These are phyloP conservation scores for Anabas testudineus DNA, from an alignment of 2,797 vertebrate genomes.

Conservation along the genomic window DNA sequence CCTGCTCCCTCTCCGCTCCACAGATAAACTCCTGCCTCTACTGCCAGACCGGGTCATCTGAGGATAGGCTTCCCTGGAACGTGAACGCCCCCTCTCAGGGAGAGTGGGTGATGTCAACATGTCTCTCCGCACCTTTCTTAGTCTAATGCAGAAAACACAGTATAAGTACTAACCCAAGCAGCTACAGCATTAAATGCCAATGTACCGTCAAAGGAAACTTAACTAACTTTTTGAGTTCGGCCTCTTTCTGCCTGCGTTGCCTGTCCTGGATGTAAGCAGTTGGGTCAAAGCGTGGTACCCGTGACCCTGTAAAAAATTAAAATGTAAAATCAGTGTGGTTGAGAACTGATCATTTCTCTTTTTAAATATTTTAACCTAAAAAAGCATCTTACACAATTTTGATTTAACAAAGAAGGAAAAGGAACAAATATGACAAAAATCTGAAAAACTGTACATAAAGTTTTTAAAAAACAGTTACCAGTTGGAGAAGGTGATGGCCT, in stretches of 20 bases:
- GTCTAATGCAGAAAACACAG: slow-evolving; percentile 69
- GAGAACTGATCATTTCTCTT: not conserved
- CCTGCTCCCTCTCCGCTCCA: slow-evolving; percentile 88
- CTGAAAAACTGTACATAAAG: not conserved
- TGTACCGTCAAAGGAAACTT: not conserved
- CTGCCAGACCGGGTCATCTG: slow-evolving; percentile 70
- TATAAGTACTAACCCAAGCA: not conserved
- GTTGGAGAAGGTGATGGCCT: slow-evolving; percentile 87
- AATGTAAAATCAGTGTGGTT: too few relatives aligned
- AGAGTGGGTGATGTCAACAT: slow-evolving; percentile 77
- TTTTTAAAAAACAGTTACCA: slow-evolving; percentile 55
- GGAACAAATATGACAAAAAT: too few relatives aligned
- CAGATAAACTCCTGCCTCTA: slow-evolving; percentile 79
- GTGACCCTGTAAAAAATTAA: slow-evolving; percentile 81
- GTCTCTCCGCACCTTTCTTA: slow-evolving; percentile 84
- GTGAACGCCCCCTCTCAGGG: slow-evolving; percentile 84
- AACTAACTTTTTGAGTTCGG: slow-evolving; percentile 87
- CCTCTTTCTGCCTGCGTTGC: slow-evolving; percentile 87
- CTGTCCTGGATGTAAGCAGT: slow-evolving; percentile 91
- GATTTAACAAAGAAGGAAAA: not conserved
- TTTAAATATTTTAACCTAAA: not conserved
- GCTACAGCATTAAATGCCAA: not conserved
- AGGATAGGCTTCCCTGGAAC: slow-evolving; percentile 80
- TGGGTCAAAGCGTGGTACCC: slow-evolving; percentile 89
- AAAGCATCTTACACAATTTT: not conserved